phyloP scores from a whole-genome alignment of 2,797 vertebrate genomes.

The Etheostoma perlongum region DNA sequence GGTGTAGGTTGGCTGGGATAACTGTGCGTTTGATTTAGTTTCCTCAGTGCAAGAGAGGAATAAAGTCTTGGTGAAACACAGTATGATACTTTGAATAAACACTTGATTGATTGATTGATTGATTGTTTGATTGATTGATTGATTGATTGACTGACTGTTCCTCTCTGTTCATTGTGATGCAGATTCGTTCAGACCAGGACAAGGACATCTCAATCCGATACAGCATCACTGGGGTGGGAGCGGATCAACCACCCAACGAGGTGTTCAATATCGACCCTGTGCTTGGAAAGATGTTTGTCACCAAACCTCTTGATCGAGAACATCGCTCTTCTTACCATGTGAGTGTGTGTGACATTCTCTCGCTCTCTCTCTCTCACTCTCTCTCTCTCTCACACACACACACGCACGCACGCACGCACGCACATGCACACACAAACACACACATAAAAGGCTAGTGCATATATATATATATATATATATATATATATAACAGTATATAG shows the following conservation, averaged over 20 bases:
- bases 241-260: slow-evolving; percentile 96
- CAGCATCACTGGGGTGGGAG: slow-evolving; percentile 95
- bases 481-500: no score
- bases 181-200: slow-evolving; percentile 98
- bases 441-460: no score
- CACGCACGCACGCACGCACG: not conserved
- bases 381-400: not conserved
- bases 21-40: slow-evolving; percentile 32
- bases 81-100: not conserved
- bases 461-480: no score
- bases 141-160: slow-evolving; percentile 5
- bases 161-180: slow-evolving; percentile 53
- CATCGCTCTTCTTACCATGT: slow-evolving; percentile 95
- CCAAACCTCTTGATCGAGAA: slow-evolving; percentile 94
- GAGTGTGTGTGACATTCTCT: slow-evolving; percentile 65
- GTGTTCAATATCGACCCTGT: slow-evolving; percentile 96
- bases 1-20: not conserved
- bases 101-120: slow-evolving; percentile 7
- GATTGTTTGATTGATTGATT: not conserved
- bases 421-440: not conserved
- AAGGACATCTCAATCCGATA: slow-evolving; percentile 95
- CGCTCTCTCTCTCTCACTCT: not conserved
- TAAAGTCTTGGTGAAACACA: not conserved
- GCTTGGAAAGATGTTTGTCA: slow-evolving; percentile 95
- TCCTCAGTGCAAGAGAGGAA: not conserved